A percentile compares a stretch with the other conserved stretches of the same genome.
Evolutionary conservation across 2,797 vertebrate genomes (phyloP).

Genomic region (Platyrinchus mystaceus): DNA sequence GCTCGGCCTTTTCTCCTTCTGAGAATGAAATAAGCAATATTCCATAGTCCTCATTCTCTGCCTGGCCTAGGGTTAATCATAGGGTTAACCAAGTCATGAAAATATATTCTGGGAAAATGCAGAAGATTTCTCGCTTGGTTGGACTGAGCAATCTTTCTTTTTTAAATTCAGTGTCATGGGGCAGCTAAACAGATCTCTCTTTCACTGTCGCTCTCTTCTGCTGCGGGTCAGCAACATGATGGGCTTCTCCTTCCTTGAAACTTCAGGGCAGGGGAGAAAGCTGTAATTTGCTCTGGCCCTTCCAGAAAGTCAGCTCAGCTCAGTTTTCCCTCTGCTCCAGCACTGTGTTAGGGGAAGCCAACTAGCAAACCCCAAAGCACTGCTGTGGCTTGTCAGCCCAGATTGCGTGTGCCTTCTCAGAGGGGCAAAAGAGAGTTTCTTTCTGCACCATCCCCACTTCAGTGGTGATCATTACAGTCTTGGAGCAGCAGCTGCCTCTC

Average conservation of each 20-base stretch:
- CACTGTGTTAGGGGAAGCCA: background rate
- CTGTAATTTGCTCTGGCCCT: background rate
- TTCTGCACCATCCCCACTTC: background rate
- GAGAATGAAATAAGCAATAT: constrained; percentile 7
- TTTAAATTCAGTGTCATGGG: background rate
- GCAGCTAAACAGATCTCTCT: background rate
- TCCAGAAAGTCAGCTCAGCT: background rate
- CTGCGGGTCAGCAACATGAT: background rate
- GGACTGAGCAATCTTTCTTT: background rate
- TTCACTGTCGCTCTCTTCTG: background rate
- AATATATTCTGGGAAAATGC: constrained; percentile 1
- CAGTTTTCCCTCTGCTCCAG: background rate
- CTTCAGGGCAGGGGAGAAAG: background rate
- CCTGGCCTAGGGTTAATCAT: background rate
- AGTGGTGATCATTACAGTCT: background rate
- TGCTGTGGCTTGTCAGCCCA: background rate
- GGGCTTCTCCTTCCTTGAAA: background rate
- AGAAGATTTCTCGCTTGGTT: background rate
- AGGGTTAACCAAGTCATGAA: background rate
- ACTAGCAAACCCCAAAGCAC: background rate
- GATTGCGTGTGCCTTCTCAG: background rate
- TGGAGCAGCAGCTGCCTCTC: background rate
- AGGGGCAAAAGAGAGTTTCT: background rate
- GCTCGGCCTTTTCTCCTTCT: background rate
- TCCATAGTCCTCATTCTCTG: background rate